Evolutionary conservation across 2,888 invertebrate species (phyloP).

Genomic region (Diadegma fenestrale): DNA sequence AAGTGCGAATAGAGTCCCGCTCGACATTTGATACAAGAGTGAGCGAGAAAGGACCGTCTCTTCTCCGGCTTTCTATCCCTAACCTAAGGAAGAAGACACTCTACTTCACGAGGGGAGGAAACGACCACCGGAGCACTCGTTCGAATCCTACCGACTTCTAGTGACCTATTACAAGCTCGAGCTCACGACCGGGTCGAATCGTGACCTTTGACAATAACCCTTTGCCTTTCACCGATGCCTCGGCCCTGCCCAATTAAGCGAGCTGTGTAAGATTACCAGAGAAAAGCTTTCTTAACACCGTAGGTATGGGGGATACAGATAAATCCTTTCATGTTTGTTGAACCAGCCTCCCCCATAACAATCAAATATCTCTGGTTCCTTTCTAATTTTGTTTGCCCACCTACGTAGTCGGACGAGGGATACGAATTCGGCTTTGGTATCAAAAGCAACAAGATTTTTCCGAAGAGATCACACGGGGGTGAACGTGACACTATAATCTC

Average conservation of each 20-base stretch:
- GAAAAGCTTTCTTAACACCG: background rate
- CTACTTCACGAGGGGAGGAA: conserved; percentile 22
- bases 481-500: background rate
- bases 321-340: background rate
- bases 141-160: conserved; percentile 59
- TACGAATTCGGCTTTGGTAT: too few relatives aligned
- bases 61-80: background rate
- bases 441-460: too few relatives aligned
- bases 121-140: conserved; percentile 41
- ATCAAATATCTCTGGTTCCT: background rate
- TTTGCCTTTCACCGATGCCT: background rate
- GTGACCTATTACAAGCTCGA: conserved; percentile 37
- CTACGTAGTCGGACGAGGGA: background rate
- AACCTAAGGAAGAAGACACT: conserved; percentile 26
- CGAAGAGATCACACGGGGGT: background rate
- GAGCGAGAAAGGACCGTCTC: background rate
- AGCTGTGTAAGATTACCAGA: conserved; percentile 4
- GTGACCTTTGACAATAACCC: conserved; percentile 36
- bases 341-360: background rate
- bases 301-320: background rate
- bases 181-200: conserved; percentile 38
- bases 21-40: conserved; percentile 14
- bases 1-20: conserved; percentile 18
- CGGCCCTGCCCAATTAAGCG: conserved; percentile 56
- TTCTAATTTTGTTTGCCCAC: background rate